phyloP scores from a whole-genome alignment of 2,113 vertebrate species.

The Henicopernis longicauda region DNA sequence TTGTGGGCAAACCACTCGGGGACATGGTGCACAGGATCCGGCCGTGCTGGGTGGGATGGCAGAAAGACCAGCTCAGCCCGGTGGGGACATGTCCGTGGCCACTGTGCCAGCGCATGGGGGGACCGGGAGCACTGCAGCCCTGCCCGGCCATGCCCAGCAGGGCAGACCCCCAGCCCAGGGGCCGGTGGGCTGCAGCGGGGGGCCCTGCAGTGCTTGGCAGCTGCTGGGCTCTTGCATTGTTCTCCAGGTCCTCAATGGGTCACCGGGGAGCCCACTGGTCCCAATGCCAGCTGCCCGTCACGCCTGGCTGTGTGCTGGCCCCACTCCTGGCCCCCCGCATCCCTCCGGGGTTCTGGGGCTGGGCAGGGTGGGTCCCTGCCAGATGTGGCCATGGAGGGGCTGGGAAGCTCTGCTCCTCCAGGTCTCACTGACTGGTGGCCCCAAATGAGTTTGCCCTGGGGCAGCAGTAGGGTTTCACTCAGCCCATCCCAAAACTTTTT shows the following conservation, averaged over 20 bases:
- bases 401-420: not conserved
- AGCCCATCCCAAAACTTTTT: not conserved
- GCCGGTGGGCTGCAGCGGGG: too few relatives aligned
- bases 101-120: accelerated
- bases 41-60: not conserved
- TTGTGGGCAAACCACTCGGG: not conserved
- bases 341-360: not conserved
- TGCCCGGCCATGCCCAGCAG: not conserved
- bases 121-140: not conserved
- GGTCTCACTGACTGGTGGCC: not conserved
- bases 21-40: accelerated
- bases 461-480: not conserved
- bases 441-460: not conserved
- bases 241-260: not conserved
- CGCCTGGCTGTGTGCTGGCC: not conserved
- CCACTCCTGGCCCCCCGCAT: not conserved
- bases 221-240: not conserved
- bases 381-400: not conserved
- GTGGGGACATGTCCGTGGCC: not conserved
- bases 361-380: not conserved
- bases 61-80: not conserved
- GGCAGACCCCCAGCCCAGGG: not conserved
- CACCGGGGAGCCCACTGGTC: not conserved
- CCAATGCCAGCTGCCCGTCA: not conserved
- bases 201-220: not conserved